Evolutionary conservation across 2,888 invertebrate genomes (phyloP), one percentile per base, ranked within the genome.

Genomic region (Coecobrya sp.): DNA sequence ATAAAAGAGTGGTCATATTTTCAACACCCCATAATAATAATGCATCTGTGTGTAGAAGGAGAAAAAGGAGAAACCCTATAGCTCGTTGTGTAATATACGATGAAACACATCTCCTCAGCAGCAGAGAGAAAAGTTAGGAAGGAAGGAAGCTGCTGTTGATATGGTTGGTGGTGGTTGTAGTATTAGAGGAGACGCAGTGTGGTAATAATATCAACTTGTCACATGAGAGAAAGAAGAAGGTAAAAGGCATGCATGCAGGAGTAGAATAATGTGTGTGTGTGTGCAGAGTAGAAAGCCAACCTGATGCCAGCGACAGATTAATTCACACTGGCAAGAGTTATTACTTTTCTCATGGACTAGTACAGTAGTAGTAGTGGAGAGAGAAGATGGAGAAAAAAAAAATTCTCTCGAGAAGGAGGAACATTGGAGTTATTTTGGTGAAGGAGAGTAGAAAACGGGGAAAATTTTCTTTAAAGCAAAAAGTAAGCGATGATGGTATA

Each of bases 221-320:
- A 89, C 84, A 36, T 16, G 65, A 84, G 45, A 65, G 45, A 59
- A 65, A 84, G 45, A 36, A 84, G 84, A 84, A 84, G 65, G 84
- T 76, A 76, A 25, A 49, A 76, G 76, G 49, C 0, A 22, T 22
- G 76, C 49, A 36, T 25, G 73, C 8, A 79, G 79, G 5, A 59
- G 25, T 45, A 49, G 45, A 85, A 27, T 25, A 84, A 85, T 68
- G 52, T 52, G 30, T 19, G 68, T 87, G 76, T n/a, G n/a, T n/a
- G n/a, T n/a, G n/a, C 30, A 68, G 65, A 16, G 25, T 25, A 68
- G 25, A 70, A 68, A 55, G 22, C 84, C 84, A 84, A 84, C 84
- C 89, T 76, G 89, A 90, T 90, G 89, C 89, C 76, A 85, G 73
- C 89, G 89, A 90, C 89, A 90, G 89, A 90, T 90, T 90, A 90